Evolutionary conservation across 2,113 vertebrate species (phyloP), one percentile per base, ranked within the genome.

Genomic region (Thamnophis sirtalis): DNA sequence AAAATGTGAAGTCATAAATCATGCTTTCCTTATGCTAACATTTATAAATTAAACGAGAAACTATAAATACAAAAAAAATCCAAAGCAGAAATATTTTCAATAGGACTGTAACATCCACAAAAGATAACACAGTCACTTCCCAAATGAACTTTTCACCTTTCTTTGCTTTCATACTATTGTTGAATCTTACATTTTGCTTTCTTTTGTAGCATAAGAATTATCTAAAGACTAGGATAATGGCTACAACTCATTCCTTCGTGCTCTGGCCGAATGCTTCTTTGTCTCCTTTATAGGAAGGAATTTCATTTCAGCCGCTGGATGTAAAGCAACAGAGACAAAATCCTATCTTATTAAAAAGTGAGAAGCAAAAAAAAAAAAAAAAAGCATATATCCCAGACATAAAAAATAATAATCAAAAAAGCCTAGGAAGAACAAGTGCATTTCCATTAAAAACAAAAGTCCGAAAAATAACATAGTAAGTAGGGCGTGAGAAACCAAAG

Each of bases 1-100:
- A 6, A 94, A 92, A 6, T 19, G 9, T 89, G 85, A 58, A 89
- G n/a, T 48, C 21, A 92, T 93, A 92, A 92, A 93, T 92, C 90
- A 84, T 1, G 24, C 3, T 90, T 90, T 9, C 22, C 13, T 48
- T 55, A 13, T 94, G 33, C 22, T 94, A 22, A 89, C 0, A 19
- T 86, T 48, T 89, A 88, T 55, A 80, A 89, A 86, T 87, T 87
- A 93, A 94, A 92, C 0, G 60, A 43, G 89, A 73, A 92, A 58
- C 22, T 93, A 80, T 58, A 92, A 93, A 8, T 56, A 56, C 73
- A 19, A 11, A 3, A 58, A n/a, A 63, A 28, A 2, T 2, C 2
- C 19, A 0, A 0, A 95, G 22, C 0, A 1, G 93, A 28, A 84
- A n/a, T 24, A 0, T 89, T 92, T 90, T 90, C 0, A 22, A 68